Base-by-base conservation (phyloP, 2,888 invertebrate genomes). In the Eudasyphora cyanicolor region DNA sequence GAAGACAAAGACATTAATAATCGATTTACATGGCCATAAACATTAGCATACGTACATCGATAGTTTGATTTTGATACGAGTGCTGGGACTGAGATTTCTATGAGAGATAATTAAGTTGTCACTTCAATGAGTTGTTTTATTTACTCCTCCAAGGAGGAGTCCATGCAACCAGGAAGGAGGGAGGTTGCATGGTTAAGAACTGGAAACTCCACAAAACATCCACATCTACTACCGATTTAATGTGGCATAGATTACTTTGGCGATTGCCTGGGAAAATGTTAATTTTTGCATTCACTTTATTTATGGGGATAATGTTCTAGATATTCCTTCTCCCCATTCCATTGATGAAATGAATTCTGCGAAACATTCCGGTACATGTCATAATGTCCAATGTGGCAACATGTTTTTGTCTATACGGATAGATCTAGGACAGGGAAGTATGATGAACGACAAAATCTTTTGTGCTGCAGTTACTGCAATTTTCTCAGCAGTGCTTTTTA, bases 1-100 rank as follows among this genome's bases (percentile, higher is more conserved):
- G n/a, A 24, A 88, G 87, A 80, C 87, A 88, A 87, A 88, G 88
- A 87, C 88, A 88, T 89, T 89, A 89, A 89, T 88, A 90, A 89
- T 88, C 90, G 90, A 90, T 89, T 89, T 89, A 86, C 87, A 85
- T 75, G 82, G 57, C 73, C 21, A 21, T 45, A 24, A 67, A 67
- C 38, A 42, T 67, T 67, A 67, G 21, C 38, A 67, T 42, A 62
- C 76, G 79, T 79, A 62, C 76, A 81, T 79, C 76, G 84, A 79
- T 81, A 77, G 60, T 74, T n/a, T 71, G 64, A 76, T 81, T 45
- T n/a, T 45, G 45, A 45, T 45, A 45, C 45, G 14, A 12, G 38
- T n/a, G 62, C 32, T 78, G 45, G 54, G 54, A 49, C 24, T 84
- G 78, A 42, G 67, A 60, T 76, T 81, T 62, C 32, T 12, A 45